These are phyloP conservation scores for Calliopsis andreniformis DNA, from an alignment of 1,140 invertebrate species.

Conservation along the genomic window DNA sequence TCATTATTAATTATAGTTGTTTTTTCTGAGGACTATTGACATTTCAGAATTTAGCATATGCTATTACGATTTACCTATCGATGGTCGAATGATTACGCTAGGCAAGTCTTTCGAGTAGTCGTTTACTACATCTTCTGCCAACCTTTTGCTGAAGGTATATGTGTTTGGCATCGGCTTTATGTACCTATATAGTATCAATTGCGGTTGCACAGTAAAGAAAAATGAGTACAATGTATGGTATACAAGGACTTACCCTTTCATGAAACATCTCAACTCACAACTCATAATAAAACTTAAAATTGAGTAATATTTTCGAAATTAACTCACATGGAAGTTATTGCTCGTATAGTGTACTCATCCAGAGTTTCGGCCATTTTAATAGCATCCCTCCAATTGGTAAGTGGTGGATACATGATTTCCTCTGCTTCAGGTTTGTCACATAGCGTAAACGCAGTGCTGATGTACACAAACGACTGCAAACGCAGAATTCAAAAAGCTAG, in stretches of 20 bases:
- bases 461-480: constrained; percentile 87
- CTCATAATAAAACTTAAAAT: too few relatives aligned
- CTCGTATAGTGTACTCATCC: constrained; percentile 86
- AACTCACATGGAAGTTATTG: constrained; percentile 85
- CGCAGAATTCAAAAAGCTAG: neutral
- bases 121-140: constrained; percentile 89
- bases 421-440: constrained; percentile 86
- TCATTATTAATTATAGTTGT: neutral
- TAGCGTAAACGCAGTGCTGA: constrained; percentile 93
- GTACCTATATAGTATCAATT: too few relatives aligned
- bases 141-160: constrained; percentile 92
- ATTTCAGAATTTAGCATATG: too few relatives aligned
- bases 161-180: constrained; percentile 90
- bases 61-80: constrained; percentile 86
- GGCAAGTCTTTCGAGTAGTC: constrained; percentile 89
- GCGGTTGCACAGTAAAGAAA: too few relatives aligned
- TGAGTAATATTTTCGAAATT: too few relatives aligned
- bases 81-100: constrained; percentile 92
- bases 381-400: constrained; percentile 91
- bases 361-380: constrained; percentile 91
- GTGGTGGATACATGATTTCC: constrained; percentile 91
- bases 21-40: neutral
- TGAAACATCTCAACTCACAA: too few relatives aligned
- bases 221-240: too few relatives aligned
- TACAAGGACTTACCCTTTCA: too few relatives aligned